Evolutionary conservation across 2,888 invertebrate genomes (phyloP), one percentile per base, ranked within the genome.

Genomic region (Oeneis ivallda): DNA sequence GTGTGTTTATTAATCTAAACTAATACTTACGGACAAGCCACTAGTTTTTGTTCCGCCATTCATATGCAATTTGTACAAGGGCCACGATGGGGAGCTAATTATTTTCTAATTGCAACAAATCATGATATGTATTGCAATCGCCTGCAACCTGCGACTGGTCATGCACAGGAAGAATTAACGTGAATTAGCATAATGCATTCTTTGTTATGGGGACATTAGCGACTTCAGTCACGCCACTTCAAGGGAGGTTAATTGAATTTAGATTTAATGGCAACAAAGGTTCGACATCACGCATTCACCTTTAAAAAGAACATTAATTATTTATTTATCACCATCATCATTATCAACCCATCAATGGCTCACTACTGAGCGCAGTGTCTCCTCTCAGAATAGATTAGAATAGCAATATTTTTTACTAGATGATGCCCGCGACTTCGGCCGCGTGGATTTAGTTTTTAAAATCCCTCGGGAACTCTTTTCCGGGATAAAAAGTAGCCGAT

Each of bases 31-130:
- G 26, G 37, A 37, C 7, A 9, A 11, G 11, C 41, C 13, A 41
- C 41, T 41, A 13, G 5, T 41, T 41, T 41, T 41, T 41, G 5
- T 43, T 17, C 0, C 17, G 10, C 15, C 34, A 15, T 37, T 17
- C 54, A 15, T 39, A 17, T 11, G 10, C 15, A 15, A 39, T 52
- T 32, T 11, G 34, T 37, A 15, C 37, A 34, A 34, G 37, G 15
- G 11, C 34, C n/a, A 15, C 53, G 34, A 53, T 15, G 34, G 54
- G 52, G 34, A 11, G 7, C 47, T 56, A 56, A 62, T 58, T 58
- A 66, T 66, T 57, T 62, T 58, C 66, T 66, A 66, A 66, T 62
- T 58, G 62, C 66, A 66, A 50, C 50, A 57, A 62, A 66, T 58
- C 62, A 66, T 49, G 62, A 17, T 54, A 54, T 52, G 49, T 50